Evolutionary conservation across 2,797 vertebrate genomes (phyloP).

Genomic region (Melopsittacus undulatus): DNA sequence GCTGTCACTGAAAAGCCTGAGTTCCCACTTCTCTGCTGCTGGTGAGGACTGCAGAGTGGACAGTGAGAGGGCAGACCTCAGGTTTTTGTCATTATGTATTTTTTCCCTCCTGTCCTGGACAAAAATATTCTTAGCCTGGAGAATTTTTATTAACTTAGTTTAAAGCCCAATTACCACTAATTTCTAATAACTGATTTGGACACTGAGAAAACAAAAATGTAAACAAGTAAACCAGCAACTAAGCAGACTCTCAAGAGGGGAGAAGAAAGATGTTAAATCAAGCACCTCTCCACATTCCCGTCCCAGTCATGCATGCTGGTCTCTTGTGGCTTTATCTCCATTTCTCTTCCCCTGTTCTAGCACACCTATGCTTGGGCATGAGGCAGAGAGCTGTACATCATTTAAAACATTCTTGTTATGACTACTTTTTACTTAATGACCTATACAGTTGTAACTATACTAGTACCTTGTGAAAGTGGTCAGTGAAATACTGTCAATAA

Average conservation of each 20-base stretch:
- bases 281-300: fast-evolving
- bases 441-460: background rate
- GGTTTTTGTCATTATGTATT: background rate
- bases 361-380: fast-evolving
- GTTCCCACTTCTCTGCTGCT: background rate
- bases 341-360: background rate
- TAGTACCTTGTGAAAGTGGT: fast-evolving
- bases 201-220: background rate
- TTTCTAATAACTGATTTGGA: background rate
- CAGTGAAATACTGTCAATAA: background rate
- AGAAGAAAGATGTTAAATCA: background rate
- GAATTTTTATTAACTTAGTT: background rate
- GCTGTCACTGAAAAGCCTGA: background rate
- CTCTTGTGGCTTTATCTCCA: background rate
- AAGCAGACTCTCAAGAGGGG: background rate
- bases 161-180: background rate
- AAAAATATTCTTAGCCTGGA: background rate
- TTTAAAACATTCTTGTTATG: background rate
- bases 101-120: background rate
- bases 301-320: background rate
- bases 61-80: background rate
- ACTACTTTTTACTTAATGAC: background rate
- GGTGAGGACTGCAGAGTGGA: background rate
- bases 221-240: background rate
- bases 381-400: background rate